A percentile compares a stretch with the other conserved stretches of the same genome.
Conservation (phyloP, 2,888 invertebrate species). For the Athalia cordata region DNA sequence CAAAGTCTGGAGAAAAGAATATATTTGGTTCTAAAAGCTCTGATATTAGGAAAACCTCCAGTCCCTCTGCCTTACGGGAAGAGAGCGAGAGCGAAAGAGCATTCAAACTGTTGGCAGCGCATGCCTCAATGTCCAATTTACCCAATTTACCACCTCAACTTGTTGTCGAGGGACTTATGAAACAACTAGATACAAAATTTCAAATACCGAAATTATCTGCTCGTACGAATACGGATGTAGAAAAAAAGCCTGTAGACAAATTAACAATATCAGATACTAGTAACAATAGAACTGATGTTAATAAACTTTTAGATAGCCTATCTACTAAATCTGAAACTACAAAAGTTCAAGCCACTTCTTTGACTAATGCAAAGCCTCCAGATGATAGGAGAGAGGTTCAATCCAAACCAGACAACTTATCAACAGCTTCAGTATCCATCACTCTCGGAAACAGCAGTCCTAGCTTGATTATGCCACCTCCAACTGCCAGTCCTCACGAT, state of each 20-base stretch:
- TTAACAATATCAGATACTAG: slow-evolving; percentile 48
- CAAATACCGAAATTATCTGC: slow-evolving; percentile 90
- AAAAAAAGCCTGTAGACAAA: slow-evolving; percentile 60
- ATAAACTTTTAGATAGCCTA: slow-evolving; percentile 59
- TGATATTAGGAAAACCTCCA: slow-evolving; percentile 79
- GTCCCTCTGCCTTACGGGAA: slow-evolving; percentile 80
- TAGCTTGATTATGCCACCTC: slow-evolving; percentile 54
- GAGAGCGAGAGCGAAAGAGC: slow-evolving; percentile 79
- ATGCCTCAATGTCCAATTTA: slow-evolving; percentile 75
- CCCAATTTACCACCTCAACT: slow-evolving; percentile 75
- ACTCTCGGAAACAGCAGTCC: slow-evolving; percentile 53
- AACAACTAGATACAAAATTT: slow-evolving; percentile 87
- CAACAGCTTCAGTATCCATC: slow-evolving; percentile 53
- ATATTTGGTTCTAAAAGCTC: slow-evolving; percentile 77
- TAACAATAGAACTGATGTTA: slow-evolving; percentile 48
- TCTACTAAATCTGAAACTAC: slow-evolving; percentile 50
- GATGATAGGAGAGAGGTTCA: slow-evolving; percentile 58
- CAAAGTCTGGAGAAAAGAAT: slow-evolving; percentile 80
- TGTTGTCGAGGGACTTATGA: slow-evolving; percentile 84
- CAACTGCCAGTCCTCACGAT: slow-evolving; percentile 51
- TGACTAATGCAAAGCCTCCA: slow-evolving; percentile 37
- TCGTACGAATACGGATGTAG: slow-evolving; percentile 64
- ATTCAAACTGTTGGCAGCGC: slow-evolving; percentile 77
- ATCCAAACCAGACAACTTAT: slow-evolving; percentile 62
- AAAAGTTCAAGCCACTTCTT: slow-evolving; percentile 50